Base-by-base conservation (phyloP, 1,140 invertebrate genomes). In the Euwallacea fornicatus region DNA sequence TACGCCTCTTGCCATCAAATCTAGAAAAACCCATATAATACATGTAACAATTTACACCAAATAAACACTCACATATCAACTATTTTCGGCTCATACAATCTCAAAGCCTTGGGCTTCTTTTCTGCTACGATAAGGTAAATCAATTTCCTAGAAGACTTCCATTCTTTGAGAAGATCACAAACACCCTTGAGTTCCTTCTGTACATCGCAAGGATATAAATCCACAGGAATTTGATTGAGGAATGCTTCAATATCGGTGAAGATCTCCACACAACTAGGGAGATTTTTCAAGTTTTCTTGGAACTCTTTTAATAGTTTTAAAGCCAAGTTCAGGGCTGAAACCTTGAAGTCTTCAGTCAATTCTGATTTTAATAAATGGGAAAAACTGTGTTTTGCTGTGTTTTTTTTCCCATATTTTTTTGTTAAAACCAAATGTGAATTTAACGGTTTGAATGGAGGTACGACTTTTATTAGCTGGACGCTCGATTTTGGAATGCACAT, bases 61-160 rank as follows among this genome's bases (percentile, higher is more conserved):
- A 50, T 50, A 61, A 71, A 59, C 72, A 89, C 89, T 83, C 89
- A 94, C 85, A 93, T 85, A 81, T 88, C 87, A 76, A 93, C 89
- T 70, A 96, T 88, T 74, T 88, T 87, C 0, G 95, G 95, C 82
- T 97, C 94, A 77, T 94, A 92, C 21, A 95, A 79, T 74, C 90
- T 89, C 53, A 96, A 81, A 6, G 89, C 86, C 80, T 93, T 93
- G 0, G 93, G 93, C 79, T 88, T 91, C 66, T 90, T 90, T 70
- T 89, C 87, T 46, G 86, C 84, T 50, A 85, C 81, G 0, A 83
- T 76, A 7, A 91, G 69, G 76, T 84, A 85, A 21, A 86, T 82
- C 54, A 89, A 82, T 66, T 86, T 86, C 73, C 86, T 88, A 11
- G 85, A 80, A 60, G 81, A 83, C 66, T 87, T 82, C 56, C 62